Base-by-base conservation (phyloP, 2,113 vertebrate species). In the Muntiacus reevesi region DNA sequence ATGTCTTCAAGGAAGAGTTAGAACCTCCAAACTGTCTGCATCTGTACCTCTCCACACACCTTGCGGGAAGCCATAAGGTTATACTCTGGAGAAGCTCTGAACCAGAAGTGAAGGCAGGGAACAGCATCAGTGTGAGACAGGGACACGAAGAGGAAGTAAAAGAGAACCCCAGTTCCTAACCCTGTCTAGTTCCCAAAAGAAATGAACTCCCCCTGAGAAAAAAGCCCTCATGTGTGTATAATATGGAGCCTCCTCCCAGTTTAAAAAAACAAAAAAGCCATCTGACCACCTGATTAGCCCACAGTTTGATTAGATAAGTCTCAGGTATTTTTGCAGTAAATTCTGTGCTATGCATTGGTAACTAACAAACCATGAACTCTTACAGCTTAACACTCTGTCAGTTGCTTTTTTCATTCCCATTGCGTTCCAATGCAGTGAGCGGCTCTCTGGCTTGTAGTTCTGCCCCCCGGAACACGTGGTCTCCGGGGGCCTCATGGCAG, bases 371-470 rank as follows among this genome's bases (percentile, higher is more conserved):
- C 50, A 55, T 67, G 43, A 83, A 64, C 14, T 78, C 52, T 60
- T 64, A 27, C 5, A 28, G 14, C 16, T 64, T 82, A 50, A 16
- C 45, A 25, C n/a, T 33, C 0, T 54, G 86, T 62, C 74, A 7
- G 16, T 55, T 67, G 10, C 36, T n/a, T 5, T 5, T 92, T 45
- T 71, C 45, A 52, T 7, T 79, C 19, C 13, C 0, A 1, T 47
- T 14, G 76, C 36, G 5, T 47, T 47, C 9, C 57, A 47, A 0
- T 40, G 1, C 71, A 28, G 25, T 27, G 2, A 8, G 2, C 1
- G 3, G 21, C 17, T 86, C 59, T 93, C 13, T 64, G 2, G 86
- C 30, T 50, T 40, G 2, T 15, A 78, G 43, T 3, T 52, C 2
- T 33, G 52, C 16, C 52, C 5, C 62, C 25, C 11, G 50, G 25